These are phyloP conservation scores for Catostylus mosaicus DNA, from an alignment of 30 jellyfish, hydroid and myxozoan species.

Conservation along the genomic window DNA sequence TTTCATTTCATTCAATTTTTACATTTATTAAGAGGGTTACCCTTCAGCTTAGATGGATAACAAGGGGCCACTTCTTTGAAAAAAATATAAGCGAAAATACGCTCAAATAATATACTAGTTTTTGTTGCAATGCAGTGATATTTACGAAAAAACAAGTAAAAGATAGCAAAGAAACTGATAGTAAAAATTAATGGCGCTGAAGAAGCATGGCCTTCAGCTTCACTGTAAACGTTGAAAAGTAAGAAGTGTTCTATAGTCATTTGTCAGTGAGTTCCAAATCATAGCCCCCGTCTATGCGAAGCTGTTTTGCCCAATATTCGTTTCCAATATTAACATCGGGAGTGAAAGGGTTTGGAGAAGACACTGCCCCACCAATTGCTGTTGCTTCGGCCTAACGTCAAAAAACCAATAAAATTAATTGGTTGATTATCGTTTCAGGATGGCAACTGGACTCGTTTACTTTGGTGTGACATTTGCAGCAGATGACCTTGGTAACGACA, in stretches of 20 bases:
- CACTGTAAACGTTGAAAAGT: not conserved
- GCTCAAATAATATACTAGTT: too few relatives aligned
- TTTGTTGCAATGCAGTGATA: too few relatives aligned
- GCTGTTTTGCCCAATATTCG: not conserved
- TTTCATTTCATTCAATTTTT: too few relatives aligned
- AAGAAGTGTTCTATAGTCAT: not conserved
- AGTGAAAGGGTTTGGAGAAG: not conserved
- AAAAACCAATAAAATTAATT: not conserved
- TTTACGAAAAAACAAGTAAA: too few relatives aligned
- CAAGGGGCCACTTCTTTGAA: too few relatives aligned
- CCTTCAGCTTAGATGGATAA: too few relatives aligned
- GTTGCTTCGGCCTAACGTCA: too few relatives aligned
- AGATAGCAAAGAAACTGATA: not conserved
- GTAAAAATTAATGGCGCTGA: not conserved
- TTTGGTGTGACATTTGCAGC: constrained; percentile 76
- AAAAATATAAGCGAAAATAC: too few relatives aligned
- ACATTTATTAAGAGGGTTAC: too few relatives aligned
- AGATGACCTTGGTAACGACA: constrained; percentile 72
- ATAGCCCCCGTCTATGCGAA: not conserved
- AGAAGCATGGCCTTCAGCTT: not conserved
- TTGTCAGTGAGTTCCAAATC: not conserved
- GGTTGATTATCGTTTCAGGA: not conserved
- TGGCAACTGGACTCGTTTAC: constrained; percentile 57
- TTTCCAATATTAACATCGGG: not conserved
- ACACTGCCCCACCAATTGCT: too few relatives aligned